Base-by-base conservation (phyloP, 1,140 invertebrate genomes). In the Uloborus diversus region DNA sequence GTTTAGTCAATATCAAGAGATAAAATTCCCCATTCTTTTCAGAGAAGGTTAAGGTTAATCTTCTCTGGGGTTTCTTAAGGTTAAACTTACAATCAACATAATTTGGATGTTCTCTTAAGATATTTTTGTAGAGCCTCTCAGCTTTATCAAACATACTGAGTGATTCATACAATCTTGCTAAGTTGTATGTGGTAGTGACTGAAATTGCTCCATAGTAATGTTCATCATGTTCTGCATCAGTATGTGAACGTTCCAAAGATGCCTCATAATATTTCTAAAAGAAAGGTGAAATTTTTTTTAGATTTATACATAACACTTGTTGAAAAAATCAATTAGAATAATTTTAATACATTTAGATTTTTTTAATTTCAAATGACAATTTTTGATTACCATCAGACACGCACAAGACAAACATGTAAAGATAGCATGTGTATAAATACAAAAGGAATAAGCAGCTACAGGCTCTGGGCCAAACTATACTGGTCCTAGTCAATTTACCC, bases 111-210 rank as follows among this genome's bases (percentile, higher is more conserved):
- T 99, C 94, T 84, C 86, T 81, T 17, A 99, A 88, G 84, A 99
- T 99, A 84, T 96, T 94, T 86, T 99, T 98, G 86, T 99, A 99
- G 0, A 98, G 87, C 87, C 94, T 95, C 86, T 99, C 96, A n/a
- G 98, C 96, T 84, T 95, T 94, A 85, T 99, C 96, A 85, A 94
- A 97, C 53, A 94, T 90, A 85, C 95, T 96, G 14, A 96, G 90
- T 0, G 96, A 94, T 89, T 99, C 98, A 83, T 95, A 94, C 0
- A 99, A 88, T 9, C 97, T 87, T 0, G 95, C 98, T 69, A 99
- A 88, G 89, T 99, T 99, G 86, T 99, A 99, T 3, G 93, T 96
- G 20, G 96, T 97, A 0, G 96, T 98, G 0, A 99, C 96, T 1
- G 95, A 93, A 82, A 99, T 98, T 0, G 95, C 96, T 85, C 96